Evolutionary conservation across 2,888 invertebrate genomes (phyloP).

Genomic region (Adelphocoris suturalis): DNA sequence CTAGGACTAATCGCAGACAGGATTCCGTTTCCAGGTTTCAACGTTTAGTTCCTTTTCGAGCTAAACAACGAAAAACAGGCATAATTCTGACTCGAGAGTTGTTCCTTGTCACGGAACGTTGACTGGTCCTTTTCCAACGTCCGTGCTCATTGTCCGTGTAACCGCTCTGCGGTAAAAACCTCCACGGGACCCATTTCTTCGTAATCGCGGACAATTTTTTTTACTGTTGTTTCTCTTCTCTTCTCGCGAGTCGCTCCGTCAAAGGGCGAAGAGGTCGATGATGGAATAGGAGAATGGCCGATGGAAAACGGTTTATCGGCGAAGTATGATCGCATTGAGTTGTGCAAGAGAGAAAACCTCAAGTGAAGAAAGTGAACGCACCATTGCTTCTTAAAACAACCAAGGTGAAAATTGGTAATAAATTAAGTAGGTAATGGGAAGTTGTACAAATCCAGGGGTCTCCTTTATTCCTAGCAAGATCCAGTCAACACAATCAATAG

Average conservation of each 20-base stretch:
- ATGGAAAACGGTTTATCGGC: neutral
- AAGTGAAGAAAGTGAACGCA: neutral
- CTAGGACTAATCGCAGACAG: neutral
- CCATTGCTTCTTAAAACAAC: too few species aligned
- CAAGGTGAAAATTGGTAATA: too few species aligned
- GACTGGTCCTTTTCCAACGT: constrained; percentile 8
- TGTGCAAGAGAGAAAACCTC: neutral
- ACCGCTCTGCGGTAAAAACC: neutral
- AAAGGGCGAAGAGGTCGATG: neutral
- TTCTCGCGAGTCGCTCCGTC: neutral
- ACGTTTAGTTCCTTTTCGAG: neutral
- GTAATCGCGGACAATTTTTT: constrained; percentile 1
- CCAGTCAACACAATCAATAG: too few species aligned
- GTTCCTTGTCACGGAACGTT: neutral
- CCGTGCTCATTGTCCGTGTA: constrained; percentile 20
- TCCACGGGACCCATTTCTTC: constrained; percentile 10
- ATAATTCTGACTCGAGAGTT: neutral
- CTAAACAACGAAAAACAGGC: neutral
- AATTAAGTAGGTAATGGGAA: too few species aligned
- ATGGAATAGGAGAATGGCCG: neutral
- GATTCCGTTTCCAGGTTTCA: neutral
- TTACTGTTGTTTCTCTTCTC: neutral
- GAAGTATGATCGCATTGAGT: neutral
- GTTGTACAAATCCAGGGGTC: too few species aligned
- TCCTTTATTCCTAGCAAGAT: too few species aligned